A percentile compares a stretch with the other conserved stretches of the same genome.
Conservation (phyloP, 2,888 invertebrate species). For the Iselma pallidipennis region DNA sequence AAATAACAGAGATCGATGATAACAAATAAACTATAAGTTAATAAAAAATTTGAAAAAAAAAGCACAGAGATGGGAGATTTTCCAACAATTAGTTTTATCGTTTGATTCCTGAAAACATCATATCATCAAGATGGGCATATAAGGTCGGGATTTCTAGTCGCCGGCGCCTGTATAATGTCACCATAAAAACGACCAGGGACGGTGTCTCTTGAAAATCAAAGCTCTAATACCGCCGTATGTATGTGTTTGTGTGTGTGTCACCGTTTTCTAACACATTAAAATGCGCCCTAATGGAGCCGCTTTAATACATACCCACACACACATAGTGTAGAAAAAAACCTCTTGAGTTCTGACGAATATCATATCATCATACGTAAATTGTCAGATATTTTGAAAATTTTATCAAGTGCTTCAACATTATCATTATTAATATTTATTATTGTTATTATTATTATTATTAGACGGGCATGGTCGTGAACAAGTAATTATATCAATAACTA, state of each 20-base stretch:
- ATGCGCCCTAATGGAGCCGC: slow-evolving; percentile 1
- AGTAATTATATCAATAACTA: too few relatives aligned
- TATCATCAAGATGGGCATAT: not conserved
- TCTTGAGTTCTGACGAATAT: not conserved
- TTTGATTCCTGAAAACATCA: not conserved
- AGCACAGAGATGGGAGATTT: too few relatives aligned
- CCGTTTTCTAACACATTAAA: not conserved
- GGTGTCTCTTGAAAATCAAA: slow-evolving; percentile 27
- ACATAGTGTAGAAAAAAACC: not conserved
- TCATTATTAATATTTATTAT: too few relatives aligned
- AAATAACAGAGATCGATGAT: not conserved
- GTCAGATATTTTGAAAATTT: too few relatives aligned
- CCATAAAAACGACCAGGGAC: slow-evolving; percentile 30
- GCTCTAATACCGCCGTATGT: slow-evolving; percentile 19
- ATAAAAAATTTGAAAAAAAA: too few relatives aligned
- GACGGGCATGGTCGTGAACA: too few relatives aligned
- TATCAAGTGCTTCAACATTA: too few relatives aligned
- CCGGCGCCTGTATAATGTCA: slow-evolving; percentile 44
- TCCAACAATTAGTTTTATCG: not conserved
- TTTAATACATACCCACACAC: not conserved
- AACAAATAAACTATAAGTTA: too few relatives aligned
- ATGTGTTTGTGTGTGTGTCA: not conserved
- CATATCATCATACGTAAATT: not conserved
- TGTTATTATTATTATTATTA: too few relatives aligned
- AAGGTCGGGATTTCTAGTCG: not conserved